Conservation (phyloP, 2,888 invertebrate species). For the Strigamia crassipes region DNA sequence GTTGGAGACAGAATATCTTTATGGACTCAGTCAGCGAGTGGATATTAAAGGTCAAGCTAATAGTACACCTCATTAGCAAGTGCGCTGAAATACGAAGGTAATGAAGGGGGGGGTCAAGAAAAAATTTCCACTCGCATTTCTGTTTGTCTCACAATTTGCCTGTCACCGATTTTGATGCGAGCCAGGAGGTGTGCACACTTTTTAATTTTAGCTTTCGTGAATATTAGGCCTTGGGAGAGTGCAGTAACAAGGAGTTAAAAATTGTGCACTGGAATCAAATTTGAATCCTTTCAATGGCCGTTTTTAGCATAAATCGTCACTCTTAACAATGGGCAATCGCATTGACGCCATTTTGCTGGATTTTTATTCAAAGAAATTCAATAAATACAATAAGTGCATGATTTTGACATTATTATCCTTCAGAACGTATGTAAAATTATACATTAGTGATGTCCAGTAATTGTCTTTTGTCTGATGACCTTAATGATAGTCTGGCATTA, state of each 20-base stretch:
- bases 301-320: neutral
- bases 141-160: neutral
- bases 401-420: too few species aligned
- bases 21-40: slow-evolving; percentile 28
- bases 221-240: neutral
- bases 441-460: neutral
- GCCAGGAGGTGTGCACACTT: slow-evolving; percentile 8
- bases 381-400: too few species aligned
- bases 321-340: neutral
- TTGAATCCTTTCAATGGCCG: too few species aligned
- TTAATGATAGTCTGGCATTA: neutral
- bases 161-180: slow-evolving; percentile 4
- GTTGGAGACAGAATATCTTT: slow-evolving; percentile 23
- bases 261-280: neutral
- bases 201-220: neutral
- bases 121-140: neutral
- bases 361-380: too few species aligned
- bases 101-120: neutral
- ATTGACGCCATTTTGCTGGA: too few species aligned
- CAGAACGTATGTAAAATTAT: neutral
- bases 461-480: neutral
- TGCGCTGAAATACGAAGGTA: slow-evolving; percentile 18
- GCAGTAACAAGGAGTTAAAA: neutral
- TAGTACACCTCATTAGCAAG: slow-evolving; percentile 21
- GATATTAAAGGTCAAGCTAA: slow-evolving; percentile 34